A percentile compares a stretch with the other conserved stretches of the same genome.
Conservation (phyloP, 2,113 vertebrate genomes). For the Donacobius atricapilla region DNA sequence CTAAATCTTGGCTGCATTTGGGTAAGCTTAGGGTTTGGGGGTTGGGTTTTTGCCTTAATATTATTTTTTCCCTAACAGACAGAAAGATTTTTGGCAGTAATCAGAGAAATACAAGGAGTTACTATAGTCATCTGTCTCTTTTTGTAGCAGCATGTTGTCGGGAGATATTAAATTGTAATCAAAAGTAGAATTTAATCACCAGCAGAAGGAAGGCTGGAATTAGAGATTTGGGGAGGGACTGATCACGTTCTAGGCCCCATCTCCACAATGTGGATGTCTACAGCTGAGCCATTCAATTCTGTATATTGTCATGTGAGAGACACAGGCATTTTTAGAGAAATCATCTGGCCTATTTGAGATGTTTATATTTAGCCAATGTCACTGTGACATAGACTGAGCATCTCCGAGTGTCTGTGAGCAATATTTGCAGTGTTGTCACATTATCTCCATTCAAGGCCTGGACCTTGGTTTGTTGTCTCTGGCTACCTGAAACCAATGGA, state of each 20-base stretch:
- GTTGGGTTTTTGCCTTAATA: fast-evolving
- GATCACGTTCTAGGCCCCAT: background rate
- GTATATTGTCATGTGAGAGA: background rate
- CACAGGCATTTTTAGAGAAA: background rate
- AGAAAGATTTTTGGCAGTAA: background rate
- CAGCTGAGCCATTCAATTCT: background rate
- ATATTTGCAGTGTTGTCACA: background rate
- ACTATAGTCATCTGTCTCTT: constrained; percentile 6
- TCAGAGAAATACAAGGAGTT: constrained; percentile 9
- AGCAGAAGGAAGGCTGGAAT: background rate
- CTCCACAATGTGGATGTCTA: background rate
- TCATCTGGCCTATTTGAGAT: background rate
- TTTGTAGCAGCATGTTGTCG: background rate
- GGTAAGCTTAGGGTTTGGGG: background rate
- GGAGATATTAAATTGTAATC: constrained; percentile 15
- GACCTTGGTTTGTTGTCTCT: background rate
- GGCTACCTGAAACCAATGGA: background rate
- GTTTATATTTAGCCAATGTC: background rate
- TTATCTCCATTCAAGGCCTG: background rate
- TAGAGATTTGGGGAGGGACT: background rate
- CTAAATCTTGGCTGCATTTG: background rate
- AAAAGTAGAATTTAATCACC: background rate
- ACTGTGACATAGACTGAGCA: background rate
- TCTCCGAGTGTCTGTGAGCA: background rate
- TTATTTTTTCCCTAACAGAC: background rate